Base-by-base conservation (phyloP, 1,140 invertebrate genomes). In the Mercenaria mercenaria region DNA sequence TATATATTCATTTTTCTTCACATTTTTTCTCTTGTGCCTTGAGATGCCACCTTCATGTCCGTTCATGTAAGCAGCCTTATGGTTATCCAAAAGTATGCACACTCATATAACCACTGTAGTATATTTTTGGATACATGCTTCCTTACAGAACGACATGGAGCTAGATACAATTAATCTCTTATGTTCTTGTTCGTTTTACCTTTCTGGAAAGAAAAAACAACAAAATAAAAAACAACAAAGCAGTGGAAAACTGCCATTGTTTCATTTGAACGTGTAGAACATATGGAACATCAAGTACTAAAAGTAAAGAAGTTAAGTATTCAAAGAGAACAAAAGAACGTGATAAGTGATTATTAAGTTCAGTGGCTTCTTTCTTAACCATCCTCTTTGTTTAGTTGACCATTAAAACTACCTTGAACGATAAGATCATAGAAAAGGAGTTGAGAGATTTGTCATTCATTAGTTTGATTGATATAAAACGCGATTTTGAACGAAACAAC, bases 1-100 rank as follows among this genome's bases (percentile, higher is more conserved):
- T 88, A 88, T 88, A 80, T 88, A 77, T 39, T 32, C 41, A 37
- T 72, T 84, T 83, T 83, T 32, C 18, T 74, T 13, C 74, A 77
- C 47, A 56, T 34, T 72, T 72, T 39, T 41, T 41, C 18, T 72
- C 67, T 72, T 6, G 37, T 72, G 67, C 67, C 29, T 39, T 10
- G 39, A 18, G 34, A 72, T 11, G 34, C 29, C 37, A 72, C 32
- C n/a, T 72, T 26, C 37, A 41, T 72, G 34, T 39, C 23, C 61
- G 29, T 39, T 11, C 11, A 32, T 67, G 20, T 56, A 56, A 56
- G 3, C 52, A 13, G 52, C 52, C n/a, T 56, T 11, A 56, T 11
- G 3, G 10, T 64, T 15, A 59, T 59, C n/a, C 59, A 64, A 64
- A 64, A 11, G n/a, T 26, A 64, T 8, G 29, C 59, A 64, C 6